A percentile compares a stretch with the other conserved stretches of the same genome.
Conservation (phyloP, 2,888 invertebrate genomes). For the Sceliomorpha sp. region DNA sequence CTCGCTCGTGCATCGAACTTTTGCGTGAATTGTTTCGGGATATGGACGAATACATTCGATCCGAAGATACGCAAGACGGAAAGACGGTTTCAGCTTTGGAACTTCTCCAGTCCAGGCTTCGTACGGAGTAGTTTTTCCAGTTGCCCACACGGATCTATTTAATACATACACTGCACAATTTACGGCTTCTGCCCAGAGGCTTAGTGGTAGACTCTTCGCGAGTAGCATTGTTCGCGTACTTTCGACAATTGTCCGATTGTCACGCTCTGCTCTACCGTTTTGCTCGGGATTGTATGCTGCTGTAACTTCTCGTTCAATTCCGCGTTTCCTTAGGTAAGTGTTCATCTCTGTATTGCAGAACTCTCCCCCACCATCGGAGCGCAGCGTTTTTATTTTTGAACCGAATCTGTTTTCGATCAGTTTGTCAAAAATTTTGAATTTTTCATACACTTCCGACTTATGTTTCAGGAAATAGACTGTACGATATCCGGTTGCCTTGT, state of each 20-base stretch:
- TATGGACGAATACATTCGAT: conserved; percentile 48
- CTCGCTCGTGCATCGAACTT: conserved; percentile 55
- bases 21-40: conserved; percentile 46
- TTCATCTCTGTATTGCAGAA: conserved; percentile 11
- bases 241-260: conserved; percentile 37
- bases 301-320: conserved; percentile 14
- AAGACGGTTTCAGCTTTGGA: conserved; percentile 52
- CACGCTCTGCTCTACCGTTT: conserved; percentile 30
- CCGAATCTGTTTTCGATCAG: conserved; percentile 38
- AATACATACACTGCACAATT: conserved; percentile 8
- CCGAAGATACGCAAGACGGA: conserved; percentile 59
- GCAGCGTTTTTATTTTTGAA: conserved; percentile 15
- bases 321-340: not conserved
- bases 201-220: conserved; percentile 20
- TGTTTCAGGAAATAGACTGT: conserved; percentile 39
- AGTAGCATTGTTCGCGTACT: conserved; percentile 24
- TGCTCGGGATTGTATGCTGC: conserved; percentile 32
- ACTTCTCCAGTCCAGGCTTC: too few species aligned
- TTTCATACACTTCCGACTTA: conserved; percentile 41
- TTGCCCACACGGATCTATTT: conserved; percentile 5
- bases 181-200: conserved; percentile 22
- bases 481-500: conserved; percentile 34
- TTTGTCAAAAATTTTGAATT: conserved; percentile 35
- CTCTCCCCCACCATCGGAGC: conserved; percentile 36
- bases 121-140: conserved; percentile 5